A percentile compares a stretch with the other conserved stretches of the same genome.
Evolutionary conservation across 2,797 vertebrate genomes (phyloP).

Genomic region (Galagoides demidoff): DNA sequence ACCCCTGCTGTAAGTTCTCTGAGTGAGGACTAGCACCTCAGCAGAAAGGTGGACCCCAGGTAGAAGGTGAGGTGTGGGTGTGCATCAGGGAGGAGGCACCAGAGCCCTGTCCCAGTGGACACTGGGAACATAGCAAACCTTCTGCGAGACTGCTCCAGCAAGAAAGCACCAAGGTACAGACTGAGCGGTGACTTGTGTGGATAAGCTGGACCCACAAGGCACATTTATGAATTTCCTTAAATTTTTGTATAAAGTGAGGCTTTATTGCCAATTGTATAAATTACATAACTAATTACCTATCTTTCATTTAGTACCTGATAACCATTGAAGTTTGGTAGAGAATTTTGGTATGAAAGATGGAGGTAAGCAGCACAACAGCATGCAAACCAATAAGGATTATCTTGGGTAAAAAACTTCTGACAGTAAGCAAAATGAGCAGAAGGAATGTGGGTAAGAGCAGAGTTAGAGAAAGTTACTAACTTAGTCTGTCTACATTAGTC

Average conservation of each 20-base stretch:
- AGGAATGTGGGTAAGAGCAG: background rate
- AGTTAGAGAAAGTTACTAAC: background rate
- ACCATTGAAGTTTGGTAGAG: background rate
- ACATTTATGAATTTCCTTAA: background rate
- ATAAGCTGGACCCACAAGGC: background rate
- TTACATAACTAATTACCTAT: background rate
- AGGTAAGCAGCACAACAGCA: background rate
- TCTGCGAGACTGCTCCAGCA: background rate
- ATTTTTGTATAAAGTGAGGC: background rate
- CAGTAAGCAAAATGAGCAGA: background rate
- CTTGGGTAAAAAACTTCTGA: background rate
- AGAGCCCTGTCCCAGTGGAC: no score
- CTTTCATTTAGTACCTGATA: background rate
- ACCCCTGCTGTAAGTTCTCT: background rate
- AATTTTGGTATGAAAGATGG: background rate
- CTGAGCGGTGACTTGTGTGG: no score
- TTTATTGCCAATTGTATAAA: background rate
- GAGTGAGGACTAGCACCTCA: background rate
- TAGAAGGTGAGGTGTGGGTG: background rate
- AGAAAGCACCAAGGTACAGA: background rate
- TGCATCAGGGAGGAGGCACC: accelerated
- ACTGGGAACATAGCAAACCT: accelerated
- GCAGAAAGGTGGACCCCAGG: accelerated
- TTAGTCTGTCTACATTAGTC: background rate
- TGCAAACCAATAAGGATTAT: background rate